These are phyloP conservation scores for Drosophila oshimai DNA, from an alignment of 1,140 invertebrate species.

Conservation along the genomic window DNA sequence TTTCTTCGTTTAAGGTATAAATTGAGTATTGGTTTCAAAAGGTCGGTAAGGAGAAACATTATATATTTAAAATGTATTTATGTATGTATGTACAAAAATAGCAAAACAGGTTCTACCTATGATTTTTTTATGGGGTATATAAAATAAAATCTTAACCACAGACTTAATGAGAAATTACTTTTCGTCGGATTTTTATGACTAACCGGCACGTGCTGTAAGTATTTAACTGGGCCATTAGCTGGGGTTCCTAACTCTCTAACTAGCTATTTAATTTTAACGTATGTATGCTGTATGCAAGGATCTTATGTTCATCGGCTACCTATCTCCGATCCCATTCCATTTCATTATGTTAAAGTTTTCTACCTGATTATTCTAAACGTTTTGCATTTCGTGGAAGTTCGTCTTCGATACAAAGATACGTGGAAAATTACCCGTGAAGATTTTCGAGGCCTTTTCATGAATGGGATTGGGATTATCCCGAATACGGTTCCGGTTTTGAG, in stretches of 20 bases:
- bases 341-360: background rate
- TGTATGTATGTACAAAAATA: background rate
- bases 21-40: too few relatives aligned
- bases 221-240: slow-evolving; percentile 14
- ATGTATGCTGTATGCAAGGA: background rate
- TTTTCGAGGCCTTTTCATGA: slow-evolving; percentile 41
- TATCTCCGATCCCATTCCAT: background rate
- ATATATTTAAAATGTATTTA: too few relatives aligned
- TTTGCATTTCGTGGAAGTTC: slow-evolving; percentile 20
- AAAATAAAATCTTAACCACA: background rate
- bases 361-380: slow-evolving; percentile 14
- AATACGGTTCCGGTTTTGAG: slow-evolving; percentile 28
- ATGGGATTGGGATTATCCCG: slow-evolving; percentile 52
- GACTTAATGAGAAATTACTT: slow-evolving; percentile 23
- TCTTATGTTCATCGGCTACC: background rate
- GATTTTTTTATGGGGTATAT: background rate
- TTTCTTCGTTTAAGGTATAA: too few relatives aligned
- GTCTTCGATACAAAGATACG: background rate
- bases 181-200: slow-evolving; percentile 9
- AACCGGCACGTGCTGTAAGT: slow-evolving; percentile 14
- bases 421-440: slow-evolving; percentile 42
- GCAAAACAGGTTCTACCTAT: background rate
- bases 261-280: slow-evolving; percentile 4
- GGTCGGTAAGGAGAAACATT: too few relatives aligned
- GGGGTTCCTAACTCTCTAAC: background rate